Conservation (phyloP, 2,797 vertebrate genomes). For the Miichthys miiuy region DNA sequence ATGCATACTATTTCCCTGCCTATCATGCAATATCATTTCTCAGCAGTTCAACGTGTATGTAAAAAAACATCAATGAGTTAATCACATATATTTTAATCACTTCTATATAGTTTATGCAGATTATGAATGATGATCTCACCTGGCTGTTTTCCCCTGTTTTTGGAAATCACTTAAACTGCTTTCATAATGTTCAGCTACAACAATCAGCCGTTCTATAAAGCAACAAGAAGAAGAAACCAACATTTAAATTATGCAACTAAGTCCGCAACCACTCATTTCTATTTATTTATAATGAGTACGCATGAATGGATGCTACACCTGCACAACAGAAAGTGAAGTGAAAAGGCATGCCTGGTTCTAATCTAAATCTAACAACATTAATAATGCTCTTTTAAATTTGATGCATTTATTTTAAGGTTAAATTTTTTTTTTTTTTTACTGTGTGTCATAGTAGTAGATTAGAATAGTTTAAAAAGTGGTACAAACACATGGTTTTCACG, state of each 20-base stretch:
- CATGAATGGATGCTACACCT: background rate
- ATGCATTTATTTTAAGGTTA: background rate
- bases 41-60: background rate
- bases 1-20: background rate
- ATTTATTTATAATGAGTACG: background rate
- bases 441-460: background rate
- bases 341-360: background rate
- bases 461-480: no score
- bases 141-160: constrained; percentile 87
- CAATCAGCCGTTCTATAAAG: constrained; percentile 92
- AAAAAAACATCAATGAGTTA: background rate
- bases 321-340: background rate
- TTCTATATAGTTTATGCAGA: background rate
- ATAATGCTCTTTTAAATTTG: background rate
- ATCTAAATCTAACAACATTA: background rate
- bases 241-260: background rate
- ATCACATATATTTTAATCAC: background rate
- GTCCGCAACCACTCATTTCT: background rate
- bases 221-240: constrained; percentile 29
- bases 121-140: constrained; percentile 80
- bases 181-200: constrained; percentile 96
- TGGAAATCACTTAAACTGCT: constrained; percentile 91
- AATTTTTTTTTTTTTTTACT: background rate
- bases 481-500: no score
- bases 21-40: background rate